Percentiles rank a stretch among this genome's conserved stretches.
phyloP scores from a whole-genome alignment of 2,113 vertebrate genomes.

The Pipa parva region DNA sequence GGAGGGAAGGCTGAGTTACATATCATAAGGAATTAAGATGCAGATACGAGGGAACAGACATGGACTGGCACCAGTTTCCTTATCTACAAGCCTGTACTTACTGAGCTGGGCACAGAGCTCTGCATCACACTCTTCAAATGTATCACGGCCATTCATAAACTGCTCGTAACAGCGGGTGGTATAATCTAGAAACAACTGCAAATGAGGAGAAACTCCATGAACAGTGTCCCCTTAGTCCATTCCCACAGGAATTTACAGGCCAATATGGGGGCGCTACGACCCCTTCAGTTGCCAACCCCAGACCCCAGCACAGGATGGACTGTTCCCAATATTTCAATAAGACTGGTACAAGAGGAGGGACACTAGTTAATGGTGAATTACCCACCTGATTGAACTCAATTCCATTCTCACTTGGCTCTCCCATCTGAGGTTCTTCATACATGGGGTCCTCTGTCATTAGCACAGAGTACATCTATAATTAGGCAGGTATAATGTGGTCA shows the following conservation, averaged over 20 bases:
- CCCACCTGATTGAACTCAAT: conserved; percentile 24
- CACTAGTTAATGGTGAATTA: too few relatives aligned
- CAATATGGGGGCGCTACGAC: neutral
- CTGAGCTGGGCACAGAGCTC: conserved; percentile 73
- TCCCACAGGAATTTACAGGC: neutral
- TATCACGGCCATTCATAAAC: conserved; percentile 85
- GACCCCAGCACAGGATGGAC: neutral
- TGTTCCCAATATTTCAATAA: too few relatives aligned
- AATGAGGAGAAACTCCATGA: too few relatives aligned
- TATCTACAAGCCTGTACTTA: conserved; percentile 57
- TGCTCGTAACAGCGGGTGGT: conserved; percentile 76
- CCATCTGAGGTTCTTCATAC: conserved; percentile 9
- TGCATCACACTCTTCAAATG: conserved; percentile 77
- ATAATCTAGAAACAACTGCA: conserved; percentile 81
- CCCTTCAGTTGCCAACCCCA: neutral
- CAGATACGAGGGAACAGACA: neutral
- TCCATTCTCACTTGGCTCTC: conserved; percentile 14
- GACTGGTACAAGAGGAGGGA: too few relatives aligned
- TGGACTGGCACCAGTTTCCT: neutral
- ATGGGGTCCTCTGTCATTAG: neutral
- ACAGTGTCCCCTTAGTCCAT: neutral
- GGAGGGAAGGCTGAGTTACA: too few relatives aligned
- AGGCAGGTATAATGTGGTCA: neutral
- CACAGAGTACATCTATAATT: neutral
- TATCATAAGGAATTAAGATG: too few relatives aligned